Evolutionary conservation across 2,797 vertebrate genomes (phyloP).

Genomic region (Melopsittacus undulatus): DNA sequence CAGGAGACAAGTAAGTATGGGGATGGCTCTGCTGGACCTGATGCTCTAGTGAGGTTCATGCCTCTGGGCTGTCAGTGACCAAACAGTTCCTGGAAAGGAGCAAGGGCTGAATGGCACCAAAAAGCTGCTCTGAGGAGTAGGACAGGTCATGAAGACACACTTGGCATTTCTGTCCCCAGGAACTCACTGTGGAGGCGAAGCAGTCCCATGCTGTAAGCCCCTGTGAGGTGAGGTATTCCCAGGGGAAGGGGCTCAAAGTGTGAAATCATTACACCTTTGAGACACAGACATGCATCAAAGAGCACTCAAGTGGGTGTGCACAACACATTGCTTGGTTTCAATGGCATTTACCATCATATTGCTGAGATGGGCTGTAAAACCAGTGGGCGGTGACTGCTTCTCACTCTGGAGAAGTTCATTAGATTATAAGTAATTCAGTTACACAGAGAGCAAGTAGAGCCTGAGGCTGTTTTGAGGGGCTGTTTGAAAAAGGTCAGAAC

Average conservation of each 20-base stretch:
- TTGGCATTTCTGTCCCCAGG: neutral
- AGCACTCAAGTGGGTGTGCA: conserved; percentile 41
- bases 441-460: conserved; percentile 26
- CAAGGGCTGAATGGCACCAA: neutral
- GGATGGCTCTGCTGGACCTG: neutral
- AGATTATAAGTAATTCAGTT: conserved; percentile 61
- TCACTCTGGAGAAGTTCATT: conserved; percentile 56
- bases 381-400: conserved; percentile 47
- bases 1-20: neutral
- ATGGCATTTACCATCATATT: conserved; percentile 39
- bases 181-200: neutral
- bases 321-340: conserved; percentile 8
- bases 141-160: accelerated
- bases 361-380: conserved; percentile 38
- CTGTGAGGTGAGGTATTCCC: neutral
- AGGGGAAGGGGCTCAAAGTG: neutral
- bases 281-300: neutral
- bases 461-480: conserved; percentile 36
- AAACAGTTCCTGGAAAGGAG: neutral
- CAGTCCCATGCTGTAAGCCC: neutral
- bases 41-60: neutral
- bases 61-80: neutral
- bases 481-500: conserved; percentile 48
- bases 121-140: neutral
- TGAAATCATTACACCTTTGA: neutral